phyloP scores from a whole-genome alignment of 2,113 vertebrate species.

The Lichenostomus cassidix region DNA sequence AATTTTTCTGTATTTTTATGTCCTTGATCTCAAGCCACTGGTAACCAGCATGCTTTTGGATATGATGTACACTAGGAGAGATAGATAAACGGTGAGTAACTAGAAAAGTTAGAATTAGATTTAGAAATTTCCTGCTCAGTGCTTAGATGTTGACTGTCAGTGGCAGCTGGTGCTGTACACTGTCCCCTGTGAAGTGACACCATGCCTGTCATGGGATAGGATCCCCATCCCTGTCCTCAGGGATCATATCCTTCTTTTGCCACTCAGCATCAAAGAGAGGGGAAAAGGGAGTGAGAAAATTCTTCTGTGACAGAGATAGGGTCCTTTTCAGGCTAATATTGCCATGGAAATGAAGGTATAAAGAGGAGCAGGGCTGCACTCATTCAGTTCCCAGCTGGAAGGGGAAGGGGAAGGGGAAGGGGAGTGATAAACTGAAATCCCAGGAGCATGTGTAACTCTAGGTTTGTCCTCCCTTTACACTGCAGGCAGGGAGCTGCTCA shows the following conservation, averaged over 20 bases:
- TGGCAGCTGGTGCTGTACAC: neutral
- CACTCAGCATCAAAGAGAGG: neutral
- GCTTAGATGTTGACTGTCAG: neutral
- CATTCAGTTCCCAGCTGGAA: neutral
- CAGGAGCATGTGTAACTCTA: accelerated
- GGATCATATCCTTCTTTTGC: neutral
- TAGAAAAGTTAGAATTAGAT: neutral
- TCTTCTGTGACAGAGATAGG: neutral
- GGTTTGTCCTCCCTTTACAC: neutral
- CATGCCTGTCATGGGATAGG: neutral
- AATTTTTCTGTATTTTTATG: neutral
- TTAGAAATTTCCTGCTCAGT: neutral
- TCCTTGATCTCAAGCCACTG: neutral
- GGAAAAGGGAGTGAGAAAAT: neutral
- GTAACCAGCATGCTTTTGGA: neutral
- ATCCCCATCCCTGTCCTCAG: neutral
- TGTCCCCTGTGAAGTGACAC: neutral
- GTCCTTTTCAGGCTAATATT: neutral
- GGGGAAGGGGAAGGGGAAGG: neutral
- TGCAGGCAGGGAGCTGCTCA: neutral
- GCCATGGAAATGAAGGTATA: neutral
- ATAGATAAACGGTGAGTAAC: neutral
- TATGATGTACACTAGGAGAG: neutral
- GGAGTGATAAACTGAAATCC: neutral
- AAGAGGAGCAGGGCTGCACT: neutral